Base-by-base conservation (phyloP, 2,113 vertebrate species). In the Machaerirhynchus nigripectus region DNA sequence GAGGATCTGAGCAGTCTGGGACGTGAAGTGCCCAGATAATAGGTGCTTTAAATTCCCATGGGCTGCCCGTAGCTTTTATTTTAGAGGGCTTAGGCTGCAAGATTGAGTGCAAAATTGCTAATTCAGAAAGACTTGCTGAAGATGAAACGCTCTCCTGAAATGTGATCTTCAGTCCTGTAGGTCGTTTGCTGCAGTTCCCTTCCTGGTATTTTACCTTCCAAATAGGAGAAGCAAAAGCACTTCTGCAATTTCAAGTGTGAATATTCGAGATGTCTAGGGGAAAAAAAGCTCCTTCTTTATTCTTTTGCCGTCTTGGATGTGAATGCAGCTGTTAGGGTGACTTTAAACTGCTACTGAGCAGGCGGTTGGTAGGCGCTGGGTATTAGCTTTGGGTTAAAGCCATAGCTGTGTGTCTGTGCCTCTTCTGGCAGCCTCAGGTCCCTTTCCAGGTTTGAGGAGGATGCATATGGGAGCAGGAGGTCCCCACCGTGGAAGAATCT, bases 11-110 rank as follows among this genome's bases (percentile, higher is more conserved):
- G 84, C 78, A 89, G 88, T 71, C 70, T 71, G 79, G 75, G 90
- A 90, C 4, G 21, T 70, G 91, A 97, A 93, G 53, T 77, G 81
- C 68, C 17, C 71, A 77, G 87, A 87, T 89, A 96, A 95, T 89
- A 92, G 92, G 75, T 95, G 90, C 94, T 94, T 94, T 77, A 61
- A 79, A 91, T 97, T 97, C 69, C 35, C 64, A 61, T 47, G 89
- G 75, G 57, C 90, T 97, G 89, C 79, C 75, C 16, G 2, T 83
- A 57, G 93, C 94, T 96, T 88, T 94, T 91, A 75, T 95, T 94
- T 92, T 69, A 88, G 88, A 96, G 63, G 78, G 39, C 28, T 95
- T 80, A 83, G 55, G 75, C 94, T 75, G 40, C 63, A 77, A 60
- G 94, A 89, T 40, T 50, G 84, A 77, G 70, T 68, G 49, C n/a